phyloP scores from a whole-genome alignment of 2,113 vertebrate species.

The Salvator merianae region DNA sequence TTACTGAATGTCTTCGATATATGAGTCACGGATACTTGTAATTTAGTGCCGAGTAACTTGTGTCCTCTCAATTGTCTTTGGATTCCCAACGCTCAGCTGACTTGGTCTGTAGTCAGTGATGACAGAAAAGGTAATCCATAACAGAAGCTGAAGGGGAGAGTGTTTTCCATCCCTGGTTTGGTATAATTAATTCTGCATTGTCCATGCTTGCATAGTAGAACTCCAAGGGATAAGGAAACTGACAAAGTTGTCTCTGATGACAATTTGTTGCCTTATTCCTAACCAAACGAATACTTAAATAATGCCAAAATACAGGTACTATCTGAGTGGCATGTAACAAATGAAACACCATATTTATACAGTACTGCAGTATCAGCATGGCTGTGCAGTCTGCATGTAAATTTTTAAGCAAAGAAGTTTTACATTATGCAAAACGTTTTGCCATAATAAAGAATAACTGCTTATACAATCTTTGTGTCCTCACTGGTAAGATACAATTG shows the following conservation, averaged over 20 bases:
- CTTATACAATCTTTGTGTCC: too few relatives aligned
- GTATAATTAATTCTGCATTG: not conserved
- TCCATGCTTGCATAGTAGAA: not conserved
- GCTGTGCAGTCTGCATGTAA: not conserved
- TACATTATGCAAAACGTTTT: not conserved
- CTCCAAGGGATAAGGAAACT: not conserved
- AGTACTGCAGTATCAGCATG: too few relatives aligned
- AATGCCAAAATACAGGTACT: not conserved
- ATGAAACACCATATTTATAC: not conserved
- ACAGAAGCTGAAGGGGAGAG: too few relatives aligned
- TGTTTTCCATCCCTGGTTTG: too few relatives aligned
- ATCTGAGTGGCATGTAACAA: not conserved
- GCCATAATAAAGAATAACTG: too few relatives aligned
- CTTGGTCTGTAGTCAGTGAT: too few relatives aligned
- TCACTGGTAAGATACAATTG: too few relatives aligned
- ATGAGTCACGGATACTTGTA: not conserved
- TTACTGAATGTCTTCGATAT: constrained; percentile 10
- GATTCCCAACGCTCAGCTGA: too few relatives aligned
- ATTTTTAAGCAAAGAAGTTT: not conserved
- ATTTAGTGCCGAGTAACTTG: too few relatives aligned
- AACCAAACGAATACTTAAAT: not conserved
- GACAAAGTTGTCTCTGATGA: not conserved
- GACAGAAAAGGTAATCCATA: too few relatives aligned
- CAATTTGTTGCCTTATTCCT: not conserved
- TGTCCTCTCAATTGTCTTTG: too few relatives aligned